Evolutionary conservation across 2,113 vertebrate genomes (phyloP).

Genomic region (Misgurnus mizolepis): DNA sequence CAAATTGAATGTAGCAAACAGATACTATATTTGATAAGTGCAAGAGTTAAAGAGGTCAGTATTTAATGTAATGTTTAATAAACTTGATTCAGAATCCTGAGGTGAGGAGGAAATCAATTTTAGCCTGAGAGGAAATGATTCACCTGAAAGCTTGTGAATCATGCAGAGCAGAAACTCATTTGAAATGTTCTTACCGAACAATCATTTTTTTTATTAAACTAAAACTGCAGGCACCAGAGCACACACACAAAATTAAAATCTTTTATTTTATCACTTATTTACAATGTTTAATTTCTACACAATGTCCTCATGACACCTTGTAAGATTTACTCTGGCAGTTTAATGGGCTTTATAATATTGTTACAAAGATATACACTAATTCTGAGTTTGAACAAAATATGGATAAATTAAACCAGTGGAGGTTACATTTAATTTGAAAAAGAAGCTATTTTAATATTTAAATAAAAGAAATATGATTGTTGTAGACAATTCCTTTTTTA

Average conservation of each 20-base stretch:
- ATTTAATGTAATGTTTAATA: conserved; percentile 1
- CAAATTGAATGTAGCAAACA: conserved; percentile 18
- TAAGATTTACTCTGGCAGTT: background rate
- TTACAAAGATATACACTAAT: background rate
- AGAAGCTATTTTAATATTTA: conserved; percentile 2
- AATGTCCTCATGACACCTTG: background rate
- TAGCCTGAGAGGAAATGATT: background rate
- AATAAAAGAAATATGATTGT: background rate
- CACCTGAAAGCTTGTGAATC: background rate
- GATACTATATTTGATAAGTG: background rate
- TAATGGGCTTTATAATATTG: background rate
- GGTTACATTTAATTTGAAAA: background rate
- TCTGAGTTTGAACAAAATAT: background rate
- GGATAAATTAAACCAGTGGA: background rate
- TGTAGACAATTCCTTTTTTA: too few relatives aligned
- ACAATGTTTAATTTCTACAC: conserved; percentile 15
- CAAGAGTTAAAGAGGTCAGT: background rate
- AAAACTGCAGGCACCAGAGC: background rate
- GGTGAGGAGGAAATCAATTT: conserved; percentile 26
- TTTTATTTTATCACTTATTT: conserved; percentile 26
- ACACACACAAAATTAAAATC: background rate
- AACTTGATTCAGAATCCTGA: background rate
- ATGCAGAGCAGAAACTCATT: background rate
- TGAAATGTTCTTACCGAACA: too few relatives aligned
- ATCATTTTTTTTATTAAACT: background rate